These are phyloP conservation scores for Brienomyrus brachyistius DNA, from an alignment of 2,113 vertebrate genomes.

Conservation along the genomic window DNA sequence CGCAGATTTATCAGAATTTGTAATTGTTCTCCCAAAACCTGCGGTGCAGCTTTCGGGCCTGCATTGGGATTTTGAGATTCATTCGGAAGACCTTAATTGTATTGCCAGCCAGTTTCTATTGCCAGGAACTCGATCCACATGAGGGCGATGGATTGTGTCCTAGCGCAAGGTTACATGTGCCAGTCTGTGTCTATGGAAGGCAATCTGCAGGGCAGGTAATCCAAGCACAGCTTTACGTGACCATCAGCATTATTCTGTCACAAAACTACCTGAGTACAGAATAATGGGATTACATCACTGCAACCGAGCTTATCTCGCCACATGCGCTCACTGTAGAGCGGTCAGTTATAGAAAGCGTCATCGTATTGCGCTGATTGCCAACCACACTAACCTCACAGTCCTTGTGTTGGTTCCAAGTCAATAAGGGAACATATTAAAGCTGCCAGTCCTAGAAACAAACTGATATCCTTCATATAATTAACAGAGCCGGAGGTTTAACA, in stretches of 20 bases:
- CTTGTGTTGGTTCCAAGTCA: background rate
- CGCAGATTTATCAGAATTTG: background rate
- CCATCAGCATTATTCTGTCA: background rate
- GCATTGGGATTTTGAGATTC: background rate
- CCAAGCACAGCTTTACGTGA: background rate
- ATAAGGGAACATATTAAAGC: background rate
- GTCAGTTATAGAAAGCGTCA: background rate
- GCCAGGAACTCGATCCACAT: background rate
- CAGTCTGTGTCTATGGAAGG: background rate
- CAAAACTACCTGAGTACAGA: background rate
- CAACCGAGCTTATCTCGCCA: background rate
- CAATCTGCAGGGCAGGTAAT: background rate
- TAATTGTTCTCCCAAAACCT: background rate
- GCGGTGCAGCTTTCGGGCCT: background rate
- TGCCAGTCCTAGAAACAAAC: background rate
- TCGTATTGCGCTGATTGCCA: background rate
- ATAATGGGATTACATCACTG: background rate
- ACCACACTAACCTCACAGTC: background rate
- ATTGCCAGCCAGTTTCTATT: background rate
- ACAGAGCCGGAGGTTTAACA: background rate
- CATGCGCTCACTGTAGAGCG: background rate
- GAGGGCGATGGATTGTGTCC: background rate
- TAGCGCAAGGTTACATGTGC: background rate
- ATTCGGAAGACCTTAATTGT: background rate
- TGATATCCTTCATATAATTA: background rate